phyloP scores from a whole-genome alignment of 2,113 vertebrate genomes.

The Heptranchias perlo region DNA sequence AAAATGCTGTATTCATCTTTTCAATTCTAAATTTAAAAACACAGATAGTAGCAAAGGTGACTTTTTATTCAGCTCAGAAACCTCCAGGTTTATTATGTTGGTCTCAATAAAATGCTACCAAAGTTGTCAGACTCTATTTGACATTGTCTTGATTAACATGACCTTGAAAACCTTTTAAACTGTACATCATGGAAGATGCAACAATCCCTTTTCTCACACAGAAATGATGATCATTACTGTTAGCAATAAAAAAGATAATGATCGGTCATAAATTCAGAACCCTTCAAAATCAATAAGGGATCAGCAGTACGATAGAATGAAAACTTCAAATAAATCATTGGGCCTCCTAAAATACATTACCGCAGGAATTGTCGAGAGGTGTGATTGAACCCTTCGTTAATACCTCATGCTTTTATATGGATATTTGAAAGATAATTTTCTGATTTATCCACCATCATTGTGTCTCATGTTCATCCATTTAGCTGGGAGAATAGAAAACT shows the following conservation, averaged over 20 bases:
- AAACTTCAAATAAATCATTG: constrained; percentile 17
- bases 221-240: constrained; percentile 25
- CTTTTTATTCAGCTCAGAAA: background rate
- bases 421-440: background rate
- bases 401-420: background rate
- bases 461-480: background rate
- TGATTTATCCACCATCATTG: constrained; percentile 8
- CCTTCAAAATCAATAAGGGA: constrained; percentile 2
- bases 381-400: constrained; percentile 15
- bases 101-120: constrained; percentile 4
- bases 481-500: background rate
- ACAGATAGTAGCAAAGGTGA: background rate
- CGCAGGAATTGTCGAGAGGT: background rate
- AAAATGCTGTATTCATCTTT: background rate
- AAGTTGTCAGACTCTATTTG: constrained; percentile 15
- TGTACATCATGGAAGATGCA: background rate
- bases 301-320: background rate
- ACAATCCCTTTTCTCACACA: constrained; percentile 2
- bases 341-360: background rate
- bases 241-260: constrained; percentile 6
- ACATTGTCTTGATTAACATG: constrained; percentile 33
- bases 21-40: background rate
- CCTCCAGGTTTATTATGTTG: background rate
- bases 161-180: constrained; percentile 34
- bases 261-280: background rate